Evolutionary conservation across 2,888 invertebrate species (phyloP), one percentile per base, ranked within the genome.

Genomic region (Agrotis clavis): DNA sequence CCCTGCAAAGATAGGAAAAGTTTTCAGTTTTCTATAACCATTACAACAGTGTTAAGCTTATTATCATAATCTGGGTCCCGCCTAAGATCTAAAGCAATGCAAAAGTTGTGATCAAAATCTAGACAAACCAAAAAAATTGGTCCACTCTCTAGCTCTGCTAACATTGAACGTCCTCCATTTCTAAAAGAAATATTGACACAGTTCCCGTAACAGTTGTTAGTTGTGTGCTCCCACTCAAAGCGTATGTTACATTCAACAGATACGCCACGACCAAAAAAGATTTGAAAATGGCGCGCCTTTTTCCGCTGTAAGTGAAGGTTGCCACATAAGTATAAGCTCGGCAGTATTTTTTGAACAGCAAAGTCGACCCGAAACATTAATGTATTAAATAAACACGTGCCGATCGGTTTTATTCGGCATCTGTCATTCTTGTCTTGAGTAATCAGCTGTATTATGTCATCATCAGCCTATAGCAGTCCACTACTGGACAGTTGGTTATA

Each of bases 241-340:
- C 50, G 14, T 54, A 13, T 48, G 70, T 74, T 61, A 59, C 64
- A 63, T 61, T 57, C n/a, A 35, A 53, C 48, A 65, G 63, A 73
- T 57, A 67, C 13, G 47, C 25, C 30, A 16, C 21, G 41, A 50
- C 13, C 5, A 25, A 74, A 74, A n/a, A 57, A 35, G 51, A 56
- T 9, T 21, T 25, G 47, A 64, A 70, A 71, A 47, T 62, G 9
- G 35, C 18, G 7, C 14, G 1, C 41, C 16, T 66, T 68, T 74
- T 65, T 25, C 60, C 67, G 65, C 76, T 75, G 62, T 62, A 85
- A 74, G 54, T 78, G 60, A 67, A 13, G n/a, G 57, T 35, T 19
- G 57, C 11, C 41, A n/a, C 57, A 57, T 35, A 35, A 0, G 13
- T 57, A 35, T n/a, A 30, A 13, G 30, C 9, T 47, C 47, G 47